phyloP scores from a whole-genome alignment of 2,888 invertebrate species.

The Platycheirus rosarum region DNA sequence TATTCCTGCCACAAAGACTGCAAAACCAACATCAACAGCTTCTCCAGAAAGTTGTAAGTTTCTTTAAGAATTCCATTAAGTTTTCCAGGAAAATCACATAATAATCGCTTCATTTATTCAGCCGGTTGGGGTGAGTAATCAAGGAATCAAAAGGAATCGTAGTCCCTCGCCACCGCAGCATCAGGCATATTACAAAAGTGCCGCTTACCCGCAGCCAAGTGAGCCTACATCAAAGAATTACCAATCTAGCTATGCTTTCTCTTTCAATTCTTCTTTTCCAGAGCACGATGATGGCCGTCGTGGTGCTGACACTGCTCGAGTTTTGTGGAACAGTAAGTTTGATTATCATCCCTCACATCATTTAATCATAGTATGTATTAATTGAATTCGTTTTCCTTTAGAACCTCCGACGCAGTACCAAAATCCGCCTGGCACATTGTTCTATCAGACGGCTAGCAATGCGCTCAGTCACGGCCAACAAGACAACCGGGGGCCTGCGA shows the following conservation, averaged over 20 bases:
- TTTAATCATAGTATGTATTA: no score
- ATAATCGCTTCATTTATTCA: conserved; percentile 52
- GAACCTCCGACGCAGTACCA: conserved; percentile 84
- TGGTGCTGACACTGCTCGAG: conserved; percentile 91
- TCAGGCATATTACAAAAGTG: conserved; percentile 80
- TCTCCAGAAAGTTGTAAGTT: conserved; percentile 78
- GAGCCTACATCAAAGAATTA: conserved; percentile 75
- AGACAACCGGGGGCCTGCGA: conserved; percentile 79
- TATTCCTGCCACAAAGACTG: conserved; percentile 86
- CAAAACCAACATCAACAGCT: conserved; percentile 80
- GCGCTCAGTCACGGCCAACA: conserved; percentile 82
- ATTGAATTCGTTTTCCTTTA: conserved; percentile 74
- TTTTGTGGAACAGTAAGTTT: conserved; percentile 92
- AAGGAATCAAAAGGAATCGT: conserved; percentile 84
- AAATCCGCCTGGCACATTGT: conserved; percentile 83
- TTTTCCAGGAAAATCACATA: not conserved
- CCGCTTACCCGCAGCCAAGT: conserved; percentile 81
- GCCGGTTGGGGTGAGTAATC: conserved; percentile 77
- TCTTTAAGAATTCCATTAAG: no score
- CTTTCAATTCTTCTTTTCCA: conserved; percentile 80
- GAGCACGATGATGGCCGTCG: conserved; percentile 91
- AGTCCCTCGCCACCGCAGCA: conserved; percentile 85
- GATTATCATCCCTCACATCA: not conserved
- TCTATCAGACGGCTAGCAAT: conserved; percentile 83
- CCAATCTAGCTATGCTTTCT: conserved; percentile 77